Evolutionary conservation across 2,113 vertebrate species (phyloP).

Genomic region (Zapornia atra): DNA sequence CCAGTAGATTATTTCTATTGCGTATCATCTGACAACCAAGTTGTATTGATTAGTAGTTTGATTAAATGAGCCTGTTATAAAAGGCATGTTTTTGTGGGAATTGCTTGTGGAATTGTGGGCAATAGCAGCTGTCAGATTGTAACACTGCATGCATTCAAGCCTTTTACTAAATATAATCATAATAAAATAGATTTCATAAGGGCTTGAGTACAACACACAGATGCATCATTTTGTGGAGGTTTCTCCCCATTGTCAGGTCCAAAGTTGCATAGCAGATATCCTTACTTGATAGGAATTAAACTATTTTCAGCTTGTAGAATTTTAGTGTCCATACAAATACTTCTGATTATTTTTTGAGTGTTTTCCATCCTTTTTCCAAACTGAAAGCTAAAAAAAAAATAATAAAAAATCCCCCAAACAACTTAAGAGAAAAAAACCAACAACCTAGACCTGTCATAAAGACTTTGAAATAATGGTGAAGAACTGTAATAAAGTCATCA

Average conservation of each 20-base stretch:
- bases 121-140: not conserved
- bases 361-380: not conserved
- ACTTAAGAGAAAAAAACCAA: not conserved
- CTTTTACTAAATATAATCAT: not conserved
- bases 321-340: not conserved
- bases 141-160: not conserved
- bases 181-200: not conserved
- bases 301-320: not conserved
- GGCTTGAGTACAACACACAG: not conserved
- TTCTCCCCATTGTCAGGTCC: not conserved
- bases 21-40: not conserved
- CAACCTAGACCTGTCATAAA: not conserved
- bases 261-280: not conserved
- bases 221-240: not conserved
- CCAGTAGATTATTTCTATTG: not conserved
- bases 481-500: not conserved
- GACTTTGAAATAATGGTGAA: not conserved
- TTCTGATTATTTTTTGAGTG: not conserved
- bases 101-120: not conserved
- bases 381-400: not conserved
- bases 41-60: slow-evolving; percentile 14
- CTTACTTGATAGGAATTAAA: not conserved
- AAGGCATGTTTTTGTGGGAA: not conserved
- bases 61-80: not conserved
- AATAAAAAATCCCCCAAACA: too few relatives aligned